Percentiles rank a stretch among this genome's conserved stretches.
Conservation (phyloP, 2,797 vertebrate genomes). For the Epinephelus awoara region DNA sequence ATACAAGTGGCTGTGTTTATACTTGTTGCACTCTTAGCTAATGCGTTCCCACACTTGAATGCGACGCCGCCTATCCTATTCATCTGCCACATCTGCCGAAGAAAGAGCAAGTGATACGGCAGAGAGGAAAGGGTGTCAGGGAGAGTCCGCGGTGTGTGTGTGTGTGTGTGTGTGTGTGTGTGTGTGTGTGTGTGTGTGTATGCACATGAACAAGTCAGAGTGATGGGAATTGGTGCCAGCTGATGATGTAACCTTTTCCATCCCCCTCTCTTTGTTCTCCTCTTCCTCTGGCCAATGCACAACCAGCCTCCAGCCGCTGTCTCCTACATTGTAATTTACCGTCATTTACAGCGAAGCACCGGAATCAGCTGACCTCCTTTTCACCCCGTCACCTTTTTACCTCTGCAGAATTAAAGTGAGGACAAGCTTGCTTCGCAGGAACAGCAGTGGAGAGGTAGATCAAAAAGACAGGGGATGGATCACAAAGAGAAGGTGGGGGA, state of each 20-base stretch:
- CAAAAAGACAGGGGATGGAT: conserved; percentile 6
- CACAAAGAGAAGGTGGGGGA: conserved; percentile 16
- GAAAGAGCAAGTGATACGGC: conserved; percentile 56
- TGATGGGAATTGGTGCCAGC: conserved; percentile 70
- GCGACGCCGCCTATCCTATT: conserved; percentile 68
- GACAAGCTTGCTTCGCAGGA: conserved; percentile 18
- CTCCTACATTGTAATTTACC: conserved; percentile 75
- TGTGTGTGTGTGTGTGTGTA: conserved; percentile 11
- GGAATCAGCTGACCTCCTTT: conserved; percentile 70
- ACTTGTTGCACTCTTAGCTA: conserved; percentile 70
- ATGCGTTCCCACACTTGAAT: conserved; percentile 76
- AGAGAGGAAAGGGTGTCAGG: conserved; percentile 62
- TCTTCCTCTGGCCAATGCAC: conserved; percentile 65
- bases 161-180: neutral
- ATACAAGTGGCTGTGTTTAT: conserved; percentile 72
- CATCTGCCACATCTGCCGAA: conserved; percentile 65
- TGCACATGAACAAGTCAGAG: conserved; percentile 49
- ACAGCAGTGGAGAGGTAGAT: conserved; percentile 20
- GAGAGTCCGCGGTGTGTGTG: conserved; percentile 35
- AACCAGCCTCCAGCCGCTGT: conserved; percentile 67
- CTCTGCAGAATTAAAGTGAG: conserved; percentile 57
- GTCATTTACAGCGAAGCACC: conserved; percentile 68
- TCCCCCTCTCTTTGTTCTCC: conserved; percentile 72
- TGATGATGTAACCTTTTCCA: conserved; percentile 80
- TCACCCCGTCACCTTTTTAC: conserved; percentile 76